These are phyloP conservation scores for Cabera pusaria DNA, from an alignment of 2,888 invertebrate genomes.

Conservation along the genomic window DNA sequence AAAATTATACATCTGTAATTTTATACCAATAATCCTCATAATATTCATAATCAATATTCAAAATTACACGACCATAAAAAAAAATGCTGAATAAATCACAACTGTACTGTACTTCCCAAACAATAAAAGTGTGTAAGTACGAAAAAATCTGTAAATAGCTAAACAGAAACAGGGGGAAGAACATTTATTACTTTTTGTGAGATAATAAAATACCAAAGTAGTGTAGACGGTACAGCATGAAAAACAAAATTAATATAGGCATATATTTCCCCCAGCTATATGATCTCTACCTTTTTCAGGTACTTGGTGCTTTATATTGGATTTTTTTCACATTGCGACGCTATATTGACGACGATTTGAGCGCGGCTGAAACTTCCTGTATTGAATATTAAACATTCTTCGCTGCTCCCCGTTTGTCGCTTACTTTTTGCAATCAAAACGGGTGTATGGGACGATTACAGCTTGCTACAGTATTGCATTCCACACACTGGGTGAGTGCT, in stretches of 20 bases:
- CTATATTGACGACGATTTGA: slow-evolving; percentile 13
- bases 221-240: too few species aligned
- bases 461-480: slow-evolving; percentile 22
- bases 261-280: neutral
- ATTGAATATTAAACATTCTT: slow-evolving; percentile 20
- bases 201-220: neutral
- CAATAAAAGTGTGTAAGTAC: neutral
- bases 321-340: slow-evolving; percentile 9
- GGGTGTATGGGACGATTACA: slow-evolving; percentile 15
- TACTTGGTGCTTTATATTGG: slow-evolving; percentile 5
- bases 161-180: neutral
- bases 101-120: too few species aligned
- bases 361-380: slow-evolving; percentile 14
- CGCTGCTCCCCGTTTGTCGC: slow-evolving; percentile 8
- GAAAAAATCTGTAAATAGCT: slow-evolving; percentile 2
- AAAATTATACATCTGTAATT: too few species aligned
- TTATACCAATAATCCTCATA: too few species aligned
- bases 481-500: slow-evolving; percentile 6
- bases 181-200: slow-evolving; percentile 2
- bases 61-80: too few species aligned
- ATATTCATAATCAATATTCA: too few species aligned
- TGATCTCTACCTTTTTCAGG: neutral
- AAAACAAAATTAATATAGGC: too few species aligned
- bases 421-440: slow-evolving; percentile 25
- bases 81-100: too few species aligned